These are phyloP conservation scores for Steatornis caripensis DNA, from an alignment of 2,113 vertebrate species.

Conservation along the genomic window DNA sequence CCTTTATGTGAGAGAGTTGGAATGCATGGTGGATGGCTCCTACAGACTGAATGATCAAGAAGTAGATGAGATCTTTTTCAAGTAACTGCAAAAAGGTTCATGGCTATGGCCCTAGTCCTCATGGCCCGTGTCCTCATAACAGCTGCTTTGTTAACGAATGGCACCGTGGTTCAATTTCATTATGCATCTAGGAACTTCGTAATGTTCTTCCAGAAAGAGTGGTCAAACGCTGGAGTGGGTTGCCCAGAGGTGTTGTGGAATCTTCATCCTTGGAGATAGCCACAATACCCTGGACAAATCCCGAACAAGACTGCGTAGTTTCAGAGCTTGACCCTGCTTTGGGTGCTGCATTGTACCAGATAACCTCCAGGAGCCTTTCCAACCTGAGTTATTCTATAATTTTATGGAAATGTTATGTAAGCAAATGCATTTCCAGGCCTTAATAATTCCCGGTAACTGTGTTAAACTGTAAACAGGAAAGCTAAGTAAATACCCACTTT, in stretches of 20 bases:
- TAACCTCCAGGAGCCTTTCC: not conserved
- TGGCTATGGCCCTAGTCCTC: not conserved
- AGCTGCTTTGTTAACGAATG: too few species aligned
- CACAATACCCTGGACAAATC: not conserved
- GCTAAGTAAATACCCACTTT: not conserved
- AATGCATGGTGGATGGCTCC: not conserved
- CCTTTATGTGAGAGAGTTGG: too few species aligned
- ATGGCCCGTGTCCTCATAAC: too few species aligned
- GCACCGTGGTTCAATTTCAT: too few species aligned
- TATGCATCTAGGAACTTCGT: too few species aligned
- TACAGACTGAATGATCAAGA: not conserved
- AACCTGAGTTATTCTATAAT: not conserved
- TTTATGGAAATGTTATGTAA: not conserved
- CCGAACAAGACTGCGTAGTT: not conserved
- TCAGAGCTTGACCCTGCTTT: not conserved
- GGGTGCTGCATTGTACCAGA: not conserved
- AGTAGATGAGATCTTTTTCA: not conserved
- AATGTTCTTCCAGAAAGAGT: not conserved
- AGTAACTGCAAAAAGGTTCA: not conserved
- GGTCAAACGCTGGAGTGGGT: not conserved
- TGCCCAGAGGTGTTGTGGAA: not conserved
- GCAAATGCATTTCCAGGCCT: not conserved
- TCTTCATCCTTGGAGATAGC: not conserved
- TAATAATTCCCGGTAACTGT: not conserved
- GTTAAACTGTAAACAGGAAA: conserved; percentile 16